Evolutionary conservation across 2,797 vertebrate species (phyloP).

Genomic region (Lacerta bilineata): DNA sequence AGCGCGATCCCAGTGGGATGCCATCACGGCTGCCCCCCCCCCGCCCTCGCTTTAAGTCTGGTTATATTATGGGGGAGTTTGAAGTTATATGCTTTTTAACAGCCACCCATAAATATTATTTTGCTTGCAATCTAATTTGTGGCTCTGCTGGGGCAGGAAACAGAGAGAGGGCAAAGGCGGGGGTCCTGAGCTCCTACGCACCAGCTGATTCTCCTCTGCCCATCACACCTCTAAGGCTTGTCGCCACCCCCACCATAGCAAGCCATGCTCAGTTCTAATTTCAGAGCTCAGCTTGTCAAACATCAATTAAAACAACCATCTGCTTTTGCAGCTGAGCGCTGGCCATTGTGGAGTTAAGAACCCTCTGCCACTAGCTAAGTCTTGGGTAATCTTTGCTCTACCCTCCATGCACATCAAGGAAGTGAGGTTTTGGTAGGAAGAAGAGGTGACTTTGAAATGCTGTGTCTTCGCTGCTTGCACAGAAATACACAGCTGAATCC

Average conservation of each 20-base stretch:
- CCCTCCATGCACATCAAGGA: not conserved
- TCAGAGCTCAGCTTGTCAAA: not conserved
- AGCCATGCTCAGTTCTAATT: not conserved
- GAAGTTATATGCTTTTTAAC: too few species aligned
- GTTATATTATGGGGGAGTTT: too few species aligned
- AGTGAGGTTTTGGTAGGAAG: constrained; percentile 20
- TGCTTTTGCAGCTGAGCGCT: not conserved
- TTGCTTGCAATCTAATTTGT: too few species aligned
- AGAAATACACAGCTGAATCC: constrained; percentile 47
- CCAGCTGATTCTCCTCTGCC: not conserved
- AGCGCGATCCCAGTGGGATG: too few species aligned
- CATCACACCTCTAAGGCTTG: not conserved
- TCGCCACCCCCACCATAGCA: not conserved
- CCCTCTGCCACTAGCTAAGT: not conserved
- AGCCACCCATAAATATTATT: too few species aligned
- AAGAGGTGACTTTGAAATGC: not conserved
- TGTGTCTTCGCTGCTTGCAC: constrained; percentile 44
- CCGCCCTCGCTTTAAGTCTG: too few species aligned
- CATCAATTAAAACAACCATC: too few species aligned
- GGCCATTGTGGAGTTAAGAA: not conserved
- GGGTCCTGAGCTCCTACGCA: not conserved
- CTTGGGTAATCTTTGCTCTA: not conserved
- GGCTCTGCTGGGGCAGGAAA: not conserved
- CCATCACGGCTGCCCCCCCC: too few species aligned
- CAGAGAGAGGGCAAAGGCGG: not conserved